phyloP scores from a whole-genome alignment of 1,140 invertebrate species.

The Amyelois transitella region DNA sequence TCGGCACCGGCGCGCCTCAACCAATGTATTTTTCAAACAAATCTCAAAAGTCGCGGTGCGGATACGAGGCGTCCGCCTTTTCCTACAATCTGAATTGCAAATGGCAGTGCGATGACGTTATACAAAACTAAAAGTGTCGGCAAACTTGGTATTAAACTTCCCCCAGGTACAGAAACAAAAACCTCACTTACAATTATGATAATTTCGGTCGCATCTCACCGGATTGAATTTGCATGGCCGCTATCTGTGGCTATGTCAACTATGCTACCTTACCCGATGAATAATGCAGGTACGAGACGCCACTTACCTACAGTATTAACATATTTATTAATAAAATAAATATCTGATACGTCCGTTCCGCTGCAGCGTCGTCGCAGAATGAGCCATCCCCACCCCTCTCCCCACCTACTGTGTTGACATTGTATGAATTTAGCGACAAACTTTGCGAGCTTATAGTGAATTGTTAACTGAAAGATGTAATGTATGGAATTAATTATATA shows the following conservation, averaged over 20 bases:
- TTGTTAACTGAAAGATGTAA: slow-evolving; percentile 54
- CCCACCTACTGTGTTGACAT: slow-evolving; percentile 47
- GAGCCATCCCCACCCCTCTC: slow-evolving; percentile 13
- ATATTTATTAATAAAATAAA: slow-evolving; percentile 75
- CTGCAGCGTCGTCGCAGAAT: slow-evolving; percentile 30
- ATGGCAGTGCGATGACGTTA: slow-evolving; percentile 62
- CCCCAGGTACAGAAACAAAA: slow-evolving; percentile 70
- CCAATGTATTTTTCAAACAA: slow-evolving; percentile 65
- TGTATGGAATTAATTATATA: slow-evolving; percentile 68
- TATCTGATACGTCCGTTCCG: slow-evolving; percentile 49
- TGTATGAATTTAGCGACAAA: slow-evolving; percentile 37
- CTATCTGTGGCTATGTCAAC: slow-evolving; percentile 69
- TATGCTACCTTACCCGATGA: slow-evolving; percentile 57
- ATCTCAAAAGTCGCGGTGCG: slow-evolving; percentile 52
- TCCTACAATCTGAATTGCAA: slow-evolving; percentile 68
- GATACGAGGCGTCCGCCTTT: slow-evolving; percentile 51
- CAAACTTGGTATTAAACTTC: slow-evolving; percentile 71
- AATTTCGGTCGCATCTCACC: slow-evolving; percentile 61
- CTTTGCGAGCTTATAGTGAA: slow-evolving; percentile 46
- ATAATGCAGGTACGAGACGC: slow-evolving; percentile 56
- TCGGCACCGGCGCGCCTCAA: no score
- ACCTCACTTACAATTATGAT: slow-evolving; percentile 71
- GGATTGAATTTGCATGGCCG: slow-evolving; percentile 70
- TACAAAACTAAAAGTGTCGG: slow-evolving; percentile 68
- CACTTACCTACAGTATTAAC: slow-evolving; percentile 68